Evolutionary conservation across 2,113 vertebrate genomes (phyloP).

Genomic region (Proterorhinus semilunaris): DNA sequence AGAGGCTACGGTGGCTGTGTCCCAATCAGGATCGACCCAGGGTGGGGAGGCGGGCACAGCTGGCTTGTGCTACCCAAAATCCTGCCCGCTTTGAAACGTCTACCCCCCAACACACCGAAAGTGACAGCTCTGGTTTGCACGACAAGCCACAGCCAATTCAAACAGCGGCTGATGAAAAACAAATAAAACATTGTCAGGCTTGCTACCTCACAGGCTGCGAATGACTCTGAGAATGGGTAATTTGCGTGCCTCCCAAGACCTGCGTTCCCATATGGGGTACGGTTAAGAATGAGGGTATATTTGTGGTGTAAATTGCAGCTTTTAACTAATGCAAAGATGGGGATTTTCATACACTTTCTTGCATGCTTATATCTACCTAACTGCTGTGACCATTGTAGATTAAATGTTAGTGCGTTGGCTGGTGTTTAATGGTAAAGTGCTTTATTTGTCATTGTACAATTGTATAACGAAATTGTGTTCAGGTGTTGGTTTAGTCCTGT

Average conservation of each 20-base stretch:
- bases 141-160: conserved; percentile 45
- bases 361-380: background rate
- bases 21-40: conserved; percentile 42
- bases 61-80: conserved; percentile 21
- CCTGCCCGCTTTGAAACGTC: conserved; percentile 12
- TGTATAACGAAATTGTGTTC: too few relatives aligned
- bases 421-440: too few relatives aligned
- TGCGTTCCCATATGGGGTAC: conserved; percentile 20
- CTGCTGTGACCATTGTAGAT: too few relatives aligned
- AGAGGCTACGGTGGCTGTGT: conserved; percentile 37
- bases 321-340: background rate
- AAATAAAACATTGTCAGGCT: conserved; percentile 46
- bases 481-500: too few relatives aligned
- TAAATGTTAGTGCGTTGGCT: too few relatives aligned
- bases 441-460: too few relatives aligned
- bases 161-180: conserved; percentile 60
- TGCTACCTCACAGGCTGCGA: conserved; percentile 33
- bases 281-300: conserved; percentile 7
- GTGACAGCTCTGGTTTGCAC: conserved; percentile 16
- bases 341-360: background rate
- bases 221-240: conserved; percentile 36
- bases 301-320: background rate
- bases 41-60: conserved; percentile 16
- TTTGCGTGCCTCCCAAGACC: conserved; percentile 19
- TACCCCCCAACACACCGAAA: conserved; percentile 6